A percentile compares a stretch with the other conserved stretches of the same genome.
phyloP scores from a whole-genome alignment of 2,888 invertebrate genomes.

The Epinotia demarniana region DNA sequence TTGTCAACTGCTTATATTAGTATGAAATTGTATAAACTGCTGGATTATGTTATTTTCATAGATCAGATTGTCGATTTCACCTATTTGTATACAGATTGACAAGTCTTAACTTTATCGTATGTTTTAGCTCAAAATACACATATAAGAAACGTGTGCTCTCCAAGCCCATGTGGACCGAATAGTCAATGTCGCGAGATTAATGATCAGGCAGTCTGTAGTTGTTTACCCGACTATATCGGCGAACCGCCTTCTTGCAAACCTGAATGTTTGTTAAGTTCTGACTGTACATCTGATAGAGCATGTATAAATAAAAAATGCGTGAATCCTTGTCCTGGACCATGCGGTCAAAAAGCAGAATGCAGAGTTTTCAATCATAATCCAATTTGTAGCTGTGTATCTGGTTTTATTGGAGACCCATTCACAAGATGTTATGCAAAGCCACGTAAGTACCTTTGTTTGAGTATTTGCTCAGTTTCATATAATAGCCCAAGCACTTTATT shows the following conservation, averaged over 20 bases:
- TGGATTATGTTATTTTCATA: background rate
- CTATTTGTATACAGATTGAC: background rate
- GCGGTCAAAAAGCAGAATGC: constrained; percentile 89
- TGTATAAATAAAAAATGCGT: constrained; percentile 89
- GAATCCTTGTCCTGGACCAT: constrained; percentile 89
- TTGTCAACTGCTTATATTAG: too few species aligned
- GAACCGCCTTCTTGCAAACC: constrained; percentile 88
- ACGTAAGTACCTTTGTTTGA: constrained; percentile 60
- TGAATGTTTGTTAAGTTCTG: constrained; percentile 88
- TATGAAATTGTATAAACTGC: background rate
- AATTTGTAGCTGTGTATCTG: constrained; percentile 87
- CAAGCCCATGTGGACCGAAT: constrained; percentile 86
- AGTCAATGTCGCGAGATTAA: constrained; percentile 85
- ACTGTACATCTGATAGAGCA: constrained; percentile 86
- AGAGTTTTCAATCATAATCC: constrained; percentile 89
- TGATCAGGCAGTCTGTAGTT: constrained; percentile 88
- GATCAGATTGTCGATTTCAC: background rate
- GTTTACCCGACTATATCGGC: constrained; percentile 87
- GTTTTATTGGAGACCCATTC: constrained; percentile 87
- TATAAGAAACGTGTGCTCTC: constrained; percentile 80
- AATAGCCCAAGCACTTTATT: too few species aligned
- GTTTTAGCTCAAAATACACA: constrained; percentile 72
- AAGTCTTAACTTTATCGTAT: constrained; percentile 12
- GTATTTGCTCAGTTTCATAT: constrained; percentile 27
- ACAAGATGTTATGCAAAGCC: constrained; percentile 86